Evolutionary conservation across 2,113 vertebrate species (phyloP), one percentile per base, ranked within the genome.

Genomic region (Anhinga anhinga): DNA sequence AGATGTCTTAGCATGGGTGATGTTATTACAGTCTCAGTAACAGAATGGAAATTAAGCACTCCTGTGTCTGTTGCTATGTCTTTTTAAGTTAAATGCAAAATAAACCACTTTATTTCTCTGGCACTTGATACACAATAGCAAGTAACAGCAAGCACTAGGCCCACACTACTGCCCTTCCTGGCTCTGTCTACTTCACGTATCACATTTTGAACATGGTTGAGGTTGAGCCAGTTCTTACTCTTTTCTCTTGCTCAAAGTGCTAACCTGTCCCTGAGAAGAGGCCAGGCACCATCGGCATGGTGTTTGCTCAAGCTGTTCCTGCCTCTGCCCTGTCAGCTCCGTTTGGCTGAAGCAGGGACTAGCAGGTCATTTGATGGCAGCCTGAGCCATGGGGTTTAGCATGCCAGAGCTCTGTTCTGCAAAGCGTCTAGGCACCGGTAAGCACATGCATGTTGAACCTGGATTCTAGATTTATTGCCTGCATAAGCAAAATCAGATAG

Each of bases 261-360:
- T 56, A 1, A 29, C 29, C 29, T 83, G 21, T 59, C 63, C 23
- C 20, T 17, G 8, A 9, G 29, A 52, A 50, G 25, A 65, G 15
- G 45, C 21, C 5, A 13, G n/a, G 38, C 30, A 49, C 47, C 15
- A 10, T 11, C 1, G 2, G 12, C 23, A 52, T 13, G 6, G 20
- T 0, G 0, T 52, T 30, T n/a, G 66, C 53, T 86, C 30, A 59
- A 5, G 19, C 56, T 71, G 6, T 20, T 92, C 38, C 72, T 19
- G 3, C 23, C 34, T 50, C 66, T 45, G 23, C 14, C 34, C 34
- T 6, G 1, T 82, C 62, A 49, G 45, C 36, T 76, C 19, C 3
- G 2, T 21, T 53, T 13, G 42, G 34, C 69, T 71, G 61, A 58
- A 82, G 17, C 3, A 1, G 21, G 20, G 7, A 32, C 62, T 42